A percentile compares a stretch with the other conserved stretches of the same genome.
These are phyloP conservation scores for Dicycla oo DNA, from an alignment of 2,888 invertebrate species.

Conservation along the genomic window DNA sequence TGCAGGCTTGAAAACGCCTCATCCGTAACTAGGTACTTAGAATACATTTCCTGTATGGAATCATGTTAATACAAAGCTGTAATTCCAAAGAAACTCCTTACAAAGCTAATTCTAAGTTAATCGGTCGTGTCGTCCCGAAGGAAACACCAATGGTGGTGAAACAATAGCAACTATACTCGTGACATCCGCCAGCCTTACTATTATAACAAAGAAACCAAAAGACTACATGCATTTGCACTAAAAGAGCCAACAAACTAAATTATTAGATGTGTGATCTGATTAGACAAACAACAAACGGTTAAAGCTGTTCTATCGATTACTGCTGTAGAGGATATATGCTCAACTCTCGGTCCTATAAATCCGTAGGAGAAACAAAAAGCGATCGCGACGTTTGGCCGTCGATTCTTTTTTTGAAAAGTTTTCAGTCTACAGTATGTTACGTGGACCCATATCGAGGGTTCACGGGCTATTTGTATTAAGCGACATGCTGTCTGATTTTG, in stretches of 20 bases:
- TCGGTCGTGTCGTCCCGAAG: slow-evolving; percentile 38
- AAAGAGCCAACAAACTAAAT: background rate
- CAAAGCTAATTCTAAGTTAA: slow-evolving; percentile 14
- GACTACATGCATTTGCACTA: slow-evolving; percentile 22
- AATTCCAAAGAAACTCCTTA: background rate
- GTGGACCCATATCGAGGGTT: background rate
- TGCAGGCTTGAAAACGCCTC: background rate
- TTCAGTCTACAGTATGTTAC: too few relatives aligned
- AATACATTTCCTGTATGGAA: background rate
- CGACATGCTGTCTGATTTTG: too few relatives aligned
- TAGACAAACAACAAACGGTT: background rate
- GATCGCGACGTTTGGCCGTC: background rate
- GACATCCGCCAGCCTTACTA: slow-evolving; percentile 70
- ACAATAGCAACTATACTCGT: slow-evolving; percentile 73
- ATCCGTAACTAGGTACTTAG: background rate
- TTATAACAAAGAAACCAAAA: slow-evolving; percentile 68
- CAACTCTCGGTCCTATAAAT: background rate
- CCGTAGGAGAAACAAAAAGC: background rate
- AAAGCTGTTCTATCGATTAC: background rate
- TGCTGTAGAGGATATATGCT: background rate
- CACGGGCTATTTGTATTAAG: too few relatives aligned
- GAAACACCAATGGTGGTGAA: slow-evolving; percentile 58
- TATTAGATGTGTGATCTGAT: too few relatives aligned
- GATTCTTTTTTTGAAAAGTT: background rate
- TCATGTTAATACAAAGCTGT: background rate